A percentile compares a stretch with the other conserved stretches of the same genome.
Evolutionary conservation across 2,888 invertebrate genomes (phyloP).

Genomic region (Tholera decimalis): DNA sequence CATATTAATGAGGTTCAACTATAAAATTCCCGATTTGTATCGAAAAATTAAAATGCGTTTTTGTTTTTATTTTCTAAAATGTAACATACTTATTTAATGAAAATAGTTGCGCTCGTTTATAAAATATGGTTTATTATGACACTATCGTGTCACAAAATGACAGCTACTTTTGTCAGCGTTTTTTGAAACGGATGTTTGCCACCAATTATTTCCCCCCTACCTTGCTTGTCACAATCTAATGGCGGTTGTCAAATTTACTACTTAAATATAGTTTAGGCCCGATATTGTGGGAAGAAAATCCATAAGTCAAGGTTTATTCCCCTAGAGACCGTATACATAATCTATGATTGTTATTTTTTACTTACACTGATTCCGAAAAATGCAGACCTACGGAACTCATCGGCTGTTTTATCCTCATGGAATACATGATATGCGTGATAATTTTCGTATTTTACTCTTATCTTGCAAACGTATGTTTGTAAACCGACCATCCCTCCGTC

Average conservation of each 20-base stretch:
- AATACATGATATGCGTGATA: conserved; percentile 29
- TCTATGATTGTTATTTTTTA: conserved; percentile 30
- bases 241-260: background rate
- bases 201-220: background rate
- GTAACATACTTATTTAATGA: too few species aligned
- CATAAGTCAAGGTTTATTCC: conserved; percentile 3
- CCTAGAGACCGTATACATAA: conserved; percentile 6
- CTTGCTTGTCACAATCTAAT: background rate
- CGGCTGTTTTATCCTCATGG: conserved; percentile 27
- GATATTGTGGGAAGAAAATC: background rate
- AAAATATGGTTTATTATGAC: background rate
- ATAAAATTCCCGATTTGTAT: too few species aligned
- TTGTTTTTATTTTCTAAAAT: too few species aligned
- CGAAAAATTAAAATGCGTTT: too few species aligned
- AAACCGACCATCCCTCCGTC: too few species aligned
- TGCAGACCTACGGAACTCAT: conserved; percentile 7
- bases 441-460: conserved; percentile 37
- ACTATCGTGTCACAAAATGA: conserved; percentile 3
- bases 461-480: conserved; percentile 11
- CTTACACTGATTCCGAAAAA: conserved; percentile 16
- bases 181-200: background rate
- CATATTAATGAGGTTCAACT: too few species aligned
- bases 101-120: too few species aligned
- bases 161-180: background rate
- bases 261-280: background rate